Conservation (phyloP, 2,888 invertebrate genomes). For the Sarcophaga subvicina region DNA sequence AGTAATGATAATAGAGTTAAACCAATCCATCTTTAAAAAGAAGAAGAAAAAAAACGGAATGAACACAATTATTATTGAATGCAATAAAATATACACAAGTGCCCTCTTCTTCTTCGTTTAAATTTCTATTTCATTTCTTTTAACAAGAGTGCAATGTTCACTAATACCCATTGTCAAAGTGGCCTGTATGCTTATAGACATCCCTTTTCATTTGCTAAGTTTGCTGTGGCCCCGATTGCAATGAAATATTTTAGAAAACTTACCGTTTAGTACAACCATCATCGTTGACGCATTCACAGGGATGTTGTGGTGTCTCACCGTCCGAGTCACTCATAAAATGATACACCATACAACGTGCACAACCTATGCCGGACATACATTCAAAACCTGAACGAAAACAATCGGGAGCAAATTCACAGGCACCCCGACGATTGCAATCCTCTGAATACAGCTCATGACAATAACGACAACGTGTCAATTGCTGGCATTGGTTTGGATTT, state of each 20-base stretch:
- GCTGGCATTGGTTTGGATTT: conserved; percentile 74
- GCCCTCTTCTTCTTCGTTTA: no score
- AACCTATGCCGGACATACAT: conserved; percentile 91
- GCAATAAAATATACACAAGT: no score
- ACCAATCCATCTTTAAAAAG: conserved; percentile 87
- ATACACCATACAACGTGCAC: conserved; percentile 94
- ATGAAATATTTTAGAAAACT: neutral
- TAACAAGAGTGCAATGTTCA: no score
- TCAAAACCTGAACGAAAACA: conserved; percentile 90
- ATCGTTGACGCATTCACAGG: conserved; percentile 90
- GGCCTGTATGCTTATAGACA: neutral
- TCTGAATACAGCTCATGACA: conserved; percentile 92
- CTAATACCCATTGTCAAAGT: no score
- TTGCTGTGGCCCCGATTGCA: no score
- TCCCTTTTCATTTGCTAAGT: no score
- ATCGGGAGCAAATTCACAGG: conserved; percentile 94
- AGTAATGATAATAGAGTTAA: conserved; percentile 92
- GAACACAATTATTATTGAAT: neutral
- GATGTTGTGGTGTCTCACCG: conserved; percentile 92
- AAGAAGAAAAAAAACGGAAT: neutral
- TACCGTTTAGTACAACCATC: conserved; percentile 88
- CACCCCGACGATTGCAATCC: conserved; percentile 92
- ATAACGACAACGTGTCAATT: conserved; percentile 84
- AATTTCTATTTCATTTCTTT: no score
- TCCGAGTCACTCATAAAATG: conserved; percentile 96